These are phyloP conservation scores for Sylvia borin DNA, from an alignment of 2,797 vertebrate genomes.

Conservation along the genomic window DNA sequence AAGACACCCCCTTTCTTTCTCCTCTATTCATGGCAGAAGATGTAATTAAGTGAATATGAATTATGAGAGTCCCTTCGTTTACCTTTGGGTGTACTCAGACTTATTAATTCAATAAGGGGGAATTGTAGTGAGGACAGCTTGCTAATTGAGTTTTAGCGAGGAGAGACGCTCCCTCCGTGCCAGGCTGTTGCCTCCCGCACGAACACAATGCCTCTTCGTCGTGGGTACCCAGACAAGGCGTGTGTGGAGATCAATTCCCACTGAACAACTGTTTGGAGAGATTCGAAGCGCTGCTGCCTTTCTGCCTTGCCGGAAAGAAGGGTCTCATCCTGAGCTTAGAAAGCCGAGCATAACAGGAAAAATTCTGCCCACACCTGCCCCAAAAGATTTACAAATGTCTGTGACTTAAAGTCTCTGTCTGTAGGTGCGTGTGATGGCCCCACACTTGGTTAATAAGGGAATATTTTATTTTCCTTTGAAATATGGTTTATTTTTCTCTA, in stretches of 20 bases:
- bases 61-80: conserved; percentile 81
- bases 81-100: conserved; percentile 76
- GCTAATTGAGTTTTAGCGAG: conserved; percentile 75
- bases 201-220: not conserved
- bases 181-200: conserved; percentile 36
- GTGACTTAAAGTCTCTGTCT: not conserved
- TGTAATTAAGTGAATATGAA: conserved; percentile 82
- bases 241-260: not conserved
- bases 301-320: not conserved
- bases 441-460: not conserved
- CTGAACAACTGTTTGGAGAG: rapidly evolving
- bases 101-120: conserved; percentile 78
- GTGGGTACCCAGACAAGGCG: not conserved
- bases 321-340: not conserved
- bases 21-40: conserved; percentile 74
- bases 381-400: not conserved
- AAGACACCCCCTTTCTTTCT: conserved; percentile 65
- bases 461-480: not conserved
- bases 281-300: not conserved
- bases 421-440: not conserved
- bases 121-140: conserved; percentile 68
- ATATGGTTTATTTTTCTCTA: not conserved
- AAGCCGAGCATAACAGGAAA: conserved; percentile 7
- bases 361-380: not conserved
- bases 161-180: conserved; percentile 13